Conservation (phyloP, 2,888 invertebrate genomes). For the Anthophora plumipes region DNA sequence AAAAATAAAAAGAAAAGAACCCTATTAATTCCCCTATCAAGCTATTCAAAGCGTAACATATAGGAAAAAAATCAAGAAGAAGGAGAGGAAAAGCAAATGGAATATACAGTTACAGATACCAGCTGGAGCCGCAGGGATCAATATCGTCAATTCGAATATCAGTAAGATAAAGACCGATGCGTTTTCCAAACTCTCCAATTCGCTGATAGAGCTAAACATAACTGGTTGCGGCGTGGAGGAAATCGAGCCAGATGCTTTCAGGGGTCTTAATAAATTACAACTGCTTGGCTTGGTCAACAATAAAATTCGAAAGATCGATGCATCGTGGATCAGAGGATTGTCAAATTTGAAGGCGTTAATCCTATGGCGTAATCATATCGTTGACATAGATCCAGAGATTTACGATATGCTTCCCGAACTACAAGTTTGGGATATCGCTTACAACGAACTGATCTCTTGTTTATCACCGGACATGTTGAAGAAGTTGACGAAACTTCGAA, state of each 20-base stretch:
- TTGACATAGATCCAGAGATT: slow-evolving; percentile 41
- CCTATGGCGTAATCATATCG: slow-evolving; percentile 56
- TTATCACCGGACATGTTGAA: slow-evolving; percentile 19
- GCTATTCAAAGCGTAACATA: no score
- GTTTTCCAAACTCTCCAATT: slow-evolving; percentile 32
- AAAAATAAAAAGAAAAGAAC: neutral
- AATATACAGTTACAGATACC: slow-evolving; percentile 44
- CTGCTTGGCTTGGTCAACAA: slow-evolving; percentile 55
- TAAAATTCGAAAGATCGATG: slow-evolving; percentile 46
- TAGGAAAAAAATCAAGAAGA: neutral
- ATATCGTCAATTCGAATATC: slow-evolving; percentile 48
- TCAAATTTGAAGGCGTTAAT: slow-evolving; percentile 36
- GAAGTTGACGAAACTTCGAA: slow-evolving; percentile 48
- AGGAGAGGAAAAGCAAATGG: neutral
- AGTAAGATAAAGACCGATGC: slow-evolving; percentile 37
- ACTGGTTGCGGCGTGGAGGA: slow-evolving; percentile 49
- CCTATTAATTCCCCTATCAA: neutral
- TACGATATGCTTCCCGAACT: slow-evolving; percentile 52
- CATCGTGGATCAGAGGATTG: slow-evolving; percentile 56
- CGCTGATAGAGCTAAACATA: slow-evolving; percentile 56
- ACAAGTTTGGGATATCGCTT: slow-evolving; percentile 46
- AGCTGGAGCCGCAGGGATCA: slow-evolving; percentile 11
- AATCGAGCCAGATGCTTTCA: slow-evolving; percentile 58
- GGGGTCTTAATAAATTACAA: slow-evolving; percentile 44
- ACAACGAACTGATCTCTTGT: slow-evolving; percentile 51